phyloP scores from a whole-genome alignment of 2,113 vertebrate species.

The Platanista minor region DNA sequence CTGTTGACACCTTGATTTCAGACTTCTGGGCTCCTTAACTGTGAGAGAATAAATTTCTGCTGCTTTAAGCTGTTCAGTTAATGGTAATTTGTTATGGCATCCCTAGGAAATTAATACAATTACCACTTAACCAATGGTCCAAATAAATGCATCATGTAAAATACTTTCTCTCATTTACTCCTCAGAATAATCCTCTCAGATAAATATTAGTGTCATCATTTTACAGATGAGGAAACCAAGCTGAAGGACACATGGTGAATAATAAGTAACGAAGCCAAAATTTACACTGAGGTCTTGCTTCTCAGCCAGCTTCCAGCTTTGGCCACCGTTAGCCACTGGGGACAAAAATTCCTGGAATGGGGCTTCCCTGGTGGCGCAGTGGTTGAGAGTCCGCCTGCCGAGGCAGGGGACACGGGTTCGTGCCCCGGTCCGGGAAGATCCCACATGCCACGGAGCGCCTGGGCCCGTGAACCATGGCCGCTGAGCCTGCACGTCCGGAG shows the following conservation, averaged over 20 bases:
- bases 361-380: no score
- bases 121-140: neutral
- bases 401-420: no score
- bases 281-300: neutral
- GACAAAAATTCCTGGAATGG: neutral
- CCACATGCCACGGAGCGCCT: no score
- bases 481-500: no score
- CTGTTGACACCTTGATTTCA: neutral
- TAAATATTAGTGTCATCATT: neutral
- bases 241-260: neutral
- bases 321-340: neutral
- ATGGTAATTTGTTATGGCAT: neutral
- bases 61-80: neutral
- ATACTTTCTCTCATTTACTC: neutral
- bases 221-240: conserved; percentile 2
- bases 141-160: neutral
- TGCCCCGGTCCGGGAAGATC: no score
- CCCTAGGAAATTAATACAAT: neutral
- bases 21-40: neutral
- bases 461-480: no score
- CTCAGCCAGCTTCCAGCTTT: neutral
- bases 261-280: neutral
- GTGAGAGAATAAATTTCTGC: neutral
- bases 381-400: no score
- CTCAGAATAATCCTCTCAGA: neutral